These are phyloP conservation scores for Drosophila tropicalis DNA, from an alignment of 1,140 invertebrate genomes.

Conservation along the genomic window DNA sequence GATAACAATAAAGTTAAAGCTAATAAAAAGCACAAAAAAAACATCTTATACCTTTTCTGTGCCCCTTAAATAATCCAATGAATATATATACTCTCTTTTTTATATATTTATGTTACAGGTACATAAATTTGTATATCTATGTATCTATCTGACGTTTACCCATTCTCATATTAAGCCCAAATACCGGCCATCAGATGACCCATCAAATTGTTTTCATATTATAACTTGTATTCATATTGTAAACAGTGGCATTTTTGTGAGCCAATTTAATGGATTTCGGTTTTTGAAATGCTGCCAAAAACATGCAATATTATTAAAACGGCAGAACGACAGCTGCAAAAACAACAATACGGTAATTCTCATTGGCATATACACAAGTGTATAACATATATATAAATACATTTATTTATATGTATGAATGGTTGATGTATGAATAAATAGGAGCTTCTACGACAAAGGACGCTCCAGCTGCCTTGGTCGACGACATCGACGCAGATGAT, in stretches of 20 bases:
- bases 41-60: too few relatives aligned
- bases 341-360: conserved; percentile 2
- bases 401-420: not conserved
- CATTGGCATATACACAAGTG: not conserved
- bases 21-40: too few relatives aligned
- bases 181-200: not conserved
- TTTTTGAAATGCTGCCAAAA: conserved; percentile 32
- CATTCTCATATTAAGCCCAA: not conserved
- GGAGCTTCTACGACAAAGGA: not conserved
- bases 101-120: too few relatives aligned
- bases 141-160: not conserved
- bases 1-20: too few relatives aligned
- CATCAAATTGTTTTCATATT: conserved; percentile 21
- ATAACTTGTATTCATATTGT: conserved; percentile 17
- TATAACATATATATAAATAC: conserved; percentile 1
- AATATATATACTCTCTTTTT: too few relatives aligned
- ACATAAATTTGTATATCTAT: not conserved
- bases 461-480: not conserved
- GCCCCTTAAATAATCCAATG: too few relatives aligned
- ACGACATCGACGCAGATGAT: conserved; percentile 10
- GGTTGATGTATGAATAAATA: not conserved
- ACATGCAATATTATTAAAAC: conserved; percentile 21
- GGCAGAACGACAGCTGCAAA: conserved; percentile 4
- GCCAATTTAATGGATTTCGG: conserved; percentile 24
- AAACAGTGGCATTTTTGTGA: not conserved